phyloP scores from a whole-genome alignment of 2,797 vertebrate genomes.

The Luscinia megarhynchos region DNA sequence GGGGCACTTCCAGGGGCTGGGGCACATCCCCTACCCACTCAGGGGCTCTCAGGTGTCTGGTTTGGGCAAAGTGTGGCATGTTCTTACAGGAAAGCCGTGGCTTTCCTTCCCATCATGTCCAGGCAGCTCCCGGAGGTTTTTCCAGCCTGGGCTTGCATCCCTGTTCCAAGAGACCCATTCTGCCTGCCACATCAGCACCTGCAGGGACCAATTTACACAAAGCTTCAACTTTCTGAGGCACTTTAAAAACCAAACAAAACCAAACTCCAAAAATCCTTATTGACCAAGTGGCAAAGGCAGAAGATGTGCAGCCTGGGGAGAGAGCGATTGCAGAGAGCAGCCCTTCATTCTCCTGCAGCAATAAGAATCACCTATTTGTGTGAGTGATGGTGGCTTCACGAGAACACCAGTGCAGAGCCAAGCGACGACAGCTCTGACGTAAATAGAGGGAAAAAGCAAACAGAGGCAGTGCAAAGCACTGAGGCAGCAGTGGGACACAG shows the following conservation, averaged over 20 bases:
- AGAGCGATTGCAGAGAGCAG: not conserved
- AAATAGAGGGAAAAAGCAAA: constrained; percentile 41
- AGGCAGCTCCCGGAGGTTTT: not conserved
- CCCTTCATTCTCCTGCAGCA: not conserved
- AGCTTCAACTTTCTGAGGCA: not conserved
- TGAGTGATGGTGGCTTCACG: constrained; percentile 34
- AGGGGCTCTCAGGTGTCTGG: not conserved
- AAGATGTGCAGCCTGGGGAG: not conserved
- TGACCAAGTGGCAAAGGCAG: not conserved
- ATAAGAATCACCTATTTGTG: not conserved
- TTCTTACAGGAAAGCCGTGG: not conserved
- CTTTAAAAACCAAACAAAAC: not conserved
- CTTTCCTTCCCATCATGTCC: not conserved
- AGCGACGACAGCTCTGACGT: constrained; percentile 19
- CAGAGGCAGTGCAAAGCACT: not conserved
- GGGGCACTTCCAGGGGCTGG: not conserved
- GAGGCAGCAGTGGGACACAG: not conserved
- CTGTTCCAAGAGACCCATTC: not conserved
- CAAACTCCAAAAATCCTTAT: not conserved
- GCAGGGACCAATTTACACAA: not conserved
- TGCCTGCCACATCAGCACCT: not conserved
- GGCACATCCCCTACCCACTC: not conserved
- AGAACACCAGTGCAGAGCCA: constrained; percentile 42
- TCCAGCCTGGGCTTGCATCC: not conserved
- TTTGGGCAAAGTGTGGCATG: not conserved